Evolutionary conservation across 2,888 invertebrate genomes (phyloP), one percentile per base, ranked within the genome.

Genomic region (Agrochola macilenta): DNA sequence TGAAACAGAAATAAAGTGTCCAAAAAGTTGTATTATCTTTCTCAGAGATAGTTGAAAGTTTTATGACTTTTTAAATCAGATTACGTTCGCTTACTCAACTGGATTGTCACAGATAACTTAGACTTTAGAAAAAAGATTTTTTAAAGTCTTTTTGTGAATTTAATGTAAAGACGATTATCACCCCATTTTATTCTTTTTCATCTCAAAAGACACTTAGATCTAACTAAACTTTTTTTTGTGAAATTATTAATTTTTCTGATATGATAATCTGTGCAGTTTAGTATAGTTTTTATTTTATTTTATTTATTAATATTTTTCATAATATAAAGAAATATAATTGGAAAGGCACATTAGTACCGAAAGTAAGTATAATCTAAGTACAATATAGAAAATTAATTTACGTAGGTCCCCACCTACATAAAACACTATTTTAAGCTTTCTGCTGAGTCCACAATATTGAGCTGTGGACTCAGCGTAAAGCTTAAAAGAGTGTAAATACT

Each of bases 61-160:
- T 74, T 66, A 76, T 77, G 81, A 78, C 73, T 87, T 79, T 76
- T 81, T 74, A 64, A 86, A 87, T 79, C 73, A 74, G 87, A 86
- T 84, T 65, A 87, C 52, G 52, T 26, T 70, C 49, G 65, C 63
- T 82, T 75, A 71, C 64, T 71, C 74, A 79, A 86, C 54, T 77
- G 75, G 71, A 69, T 64, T 74, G 52, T 72, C 70, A 30, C 69
- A 69, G 76, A 78, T 70, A 79, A 78, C 58, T 39, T 52, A 30
- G 58, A 65, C 43, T 77, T 70, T 14, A 14, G 4, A 63, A 64
- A 71, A 69, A 52, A 52, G n/a, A 14, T 58, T 17, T 70, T 64
- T 17, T 43, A 11, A 68, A 43, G 43, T 46, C 5, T 7, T n/a
- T 26, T 54, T 63, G 23, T n/a, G 35, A 39, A 26, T 70, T 70